phyloP scores from a whole-genome alignment of 2,797 vertebrate genomes.

The Siniperca obscura region DNA sequence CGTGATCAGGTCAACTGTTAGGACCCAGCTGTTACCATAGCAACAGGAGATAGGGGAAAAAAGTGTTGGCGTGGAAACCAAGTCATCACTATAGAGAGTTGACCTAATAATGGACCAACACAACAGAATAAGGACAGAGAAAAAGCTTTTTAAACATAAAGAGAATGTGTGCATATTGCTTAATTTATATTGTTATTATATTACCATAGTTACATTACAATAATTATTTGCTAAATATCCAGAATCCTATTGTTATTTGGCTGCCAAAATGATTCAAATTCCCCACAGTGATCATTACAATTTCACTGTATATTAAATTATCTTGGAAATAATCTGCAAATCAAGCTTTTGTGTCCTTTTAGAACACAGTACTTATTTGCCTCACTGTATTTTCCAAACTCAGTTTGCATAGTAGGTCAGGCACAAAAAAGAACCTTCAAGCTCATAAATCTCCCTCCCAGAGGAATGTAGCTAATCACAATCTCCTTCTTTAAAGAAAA shows the following conservation, averaged over 20 bases:
- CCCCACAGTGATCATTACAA: conserved; percentile 14
- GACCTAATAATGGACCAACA: conserved; percentile 18
- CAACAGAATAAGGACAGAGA: not conserved
- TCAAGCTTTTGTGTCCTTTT: conserved; percentile 1
- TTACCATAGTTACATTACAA: not conserved
- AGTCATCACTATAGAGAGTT: conserved; percentile 22
- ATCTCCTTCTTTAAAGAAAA: conserved; percentile 51
- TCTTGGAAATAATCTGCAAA: conserved; percentile 27
- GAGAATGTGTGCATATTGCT: not conserved
- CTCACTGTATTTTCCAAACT: conserved; percentile 19
- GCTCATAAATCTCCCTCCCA: conserved; percentile 54
- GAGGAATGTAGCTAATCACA: conserved; percentile 60
- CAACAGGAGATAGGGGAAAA: conserved; percentile 19
- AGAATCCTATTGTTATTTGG: not conserved
- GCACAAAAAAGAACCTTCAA: conserved; percentile 31
- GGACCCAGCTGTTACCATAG: conserved; percentile 47
- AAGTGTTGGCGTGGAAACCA: conserved; percentile 39
- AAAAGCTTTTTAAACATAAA: too few species aligned
- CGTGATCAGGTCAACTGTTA: conserved; percentile 41
- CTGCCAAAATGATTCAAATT: not conserved
- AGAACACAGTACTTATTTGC: not conserved
- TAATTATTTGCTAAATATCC: not conserved
- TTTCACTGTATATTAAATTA: conserved; percentile 8
- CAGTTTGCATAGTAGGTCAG: conserved; percentile 42
- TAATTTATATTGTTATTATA: not conserved